Evolutionary conservation across 2,797 vertebrate genomes (phyloP), one percentile per base, ranked within the genome.

Genomic region (Poecilia picta): DNA sequence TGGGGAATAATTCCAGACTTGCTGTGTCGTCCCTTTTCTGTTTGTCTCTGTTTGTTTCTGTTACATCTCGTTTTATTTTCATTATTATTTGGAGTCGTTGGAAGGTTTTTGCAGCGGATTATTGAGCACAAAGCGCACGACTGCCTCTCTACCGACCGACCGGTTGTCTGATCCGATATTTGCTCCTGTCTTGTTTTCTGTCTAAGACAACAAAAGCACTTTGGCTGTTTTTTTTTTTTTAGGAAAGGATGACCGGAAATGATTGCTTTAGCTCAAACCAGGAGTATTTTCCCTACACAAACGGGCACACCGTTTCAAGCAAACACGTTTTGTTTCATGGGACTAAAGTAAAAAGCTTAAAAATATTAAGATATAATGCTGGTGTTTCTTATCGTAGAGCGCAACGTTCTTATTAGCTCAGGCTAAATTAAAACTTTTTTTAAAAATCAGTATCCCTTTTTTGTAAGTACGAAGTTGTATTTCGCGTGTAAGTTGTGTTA

Each of bases 1-100:
- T 92, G 89, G 75, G 77, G 79, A 45, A 73, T 68, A 11, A 76
- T 53, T 76, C 28, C 78, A 51, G 36, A 73, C 33, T 47, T 73
- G n/a, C 18, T 57, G 1, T 28, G 68, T 75, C 31, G 5, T n/a
- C 25, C 5, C 41, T 43, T n/a, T 12, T 15, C 68, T 71, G 23
- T 8, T 12, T 46, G n/a, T n/a, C n/a, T 15, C 25, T 45, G 41
- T 71, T 28, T 28, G 25, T 71, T n/a, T n/a, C n/a, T n/a, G n/a
- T n/a, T n/a, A 16, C 68, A 4, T 71, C 8, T 71, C 5, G 8
- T 51, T 51, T n/a, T n/a, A n/a, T n/a, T 51, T 33, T 46, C 39
- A 13, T 41, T 70, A n/a, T 43, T 25, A 66, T 70, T 43, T 70
- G 28, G 33, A 76, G 51, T 43, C 33, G 39, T 41, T 46, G 59